Percentiles rank a stretch among this genome's conserved stretches.
Evolutionary conservation across 2,797 vertebrate species (phyloP).

Genomic region (Megalops cyprinoides): DNA sequence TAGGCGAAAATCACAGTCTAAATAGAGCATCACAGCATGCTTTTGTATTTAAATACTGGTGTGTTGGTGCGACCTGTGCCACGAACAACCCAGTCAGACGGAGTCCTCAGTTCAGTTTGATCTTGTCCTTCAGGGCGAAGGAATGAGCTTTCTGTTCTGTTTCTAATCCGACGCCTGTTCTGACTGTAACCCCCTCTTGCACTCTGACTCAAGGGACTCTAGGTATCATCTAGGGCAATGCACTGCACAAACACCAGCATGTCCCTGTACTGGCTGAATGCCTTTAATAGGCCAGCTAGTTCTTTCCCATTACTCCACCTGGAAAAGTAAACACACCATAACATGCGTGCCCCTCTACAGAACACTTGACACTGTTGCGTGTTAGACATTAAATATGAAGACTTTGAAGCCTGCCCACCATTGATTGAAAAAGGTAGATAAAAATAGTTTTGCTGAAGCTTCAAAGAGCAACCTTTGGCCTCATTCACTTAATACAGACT

Average conservation of each 20-base stretch:
- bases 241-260: not conserved
- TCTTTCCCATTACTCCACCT: not conserved
- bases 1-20: slow-evolving; percentile 14
- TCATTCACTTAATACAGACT: slow-evolving; percentile 40
- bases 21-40: not conserved
- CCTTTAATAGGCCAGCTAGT: not conserved
- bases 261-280: slow-evolving; percentile 7
- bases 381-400: slow-evolving; percentile 27
- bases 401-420: not conserved
- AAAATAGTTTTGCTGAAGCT: slow-evolving; percentile 17
- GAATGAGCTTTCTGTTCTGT: slow-evolving; percentile 4
- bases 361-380: not conserved
- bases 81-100: too few relatives aligned
- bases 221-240: not conserved
- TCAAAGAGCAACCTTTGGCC: slow-evolving; percentile 45
- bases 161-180: not conserved
- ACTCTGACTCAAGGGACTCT: not conserved
- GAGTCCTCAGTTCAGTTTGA: too few relatives aligned
- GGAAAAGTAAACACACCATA: not conserved
- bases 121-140: not conserved
- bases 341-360: not conserved
- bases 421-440: slow-evolving; percentile 21
- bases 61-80: too few relatives aligned
- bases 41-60: not conserved
- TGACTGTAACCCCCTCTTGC: not conserved